Evolutionary conservation across 2,113 vertebrate genomes (phyloP).

Genomic region (Ictalurus punctatus): DNA sequence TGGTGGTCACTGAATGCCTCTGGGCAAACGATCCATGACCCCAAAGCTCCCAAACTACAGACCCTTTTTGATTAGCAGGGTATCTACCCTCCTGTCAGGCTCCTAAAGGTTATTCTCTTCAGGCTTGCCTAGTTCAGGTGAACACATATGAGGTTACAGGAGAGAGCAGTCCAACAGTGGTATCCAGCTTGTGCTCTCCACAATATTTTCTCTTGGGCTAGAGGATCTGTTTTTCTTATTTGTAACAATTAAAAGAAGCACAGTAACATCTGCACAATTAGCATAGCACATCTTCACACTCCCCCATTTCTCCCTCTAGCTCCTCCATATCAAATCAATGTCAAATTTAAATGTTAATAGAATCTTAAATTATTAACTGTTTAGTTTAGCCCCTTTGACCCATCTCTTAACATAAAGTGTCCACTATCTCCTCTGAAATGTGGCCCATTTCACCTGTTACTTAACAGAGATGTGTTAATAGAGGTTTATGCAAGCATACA

Average conservation of each 20-base stretch:
- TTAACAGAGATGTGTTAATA: slow-evolving; percentile 15
- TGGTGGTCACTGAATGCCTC: slow-evolving; percentile 64
- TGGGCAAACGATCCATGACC: slow-evolving; percentile 65
- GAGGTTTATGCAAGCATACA: neutral
- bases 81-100: slow-evolving; percentile 82
- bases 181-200: neutral
- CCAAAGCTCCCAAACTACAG: slow-evolving; percentile 33
- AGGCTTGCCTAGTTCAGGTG: slow-evolving; percentile 65
- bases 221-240: neutral
- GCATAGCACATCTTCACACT: slow-evolving; percentile 43
- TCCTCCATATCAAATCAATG: slow-evolving; percentile 73
- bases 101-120: slow-evolving; percentile 75
- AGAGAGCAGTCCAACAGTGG: neutral
- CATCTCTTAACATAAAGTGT: slow-evolving; percentile 61
- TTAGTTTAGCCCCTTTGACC: slow-evolving; percentile 71
- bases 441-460: slow-evolving; percentile 48
- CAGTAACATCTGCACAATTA: slow-evolving; percentile 51
- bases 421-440: slow-evolving; percentile 59
- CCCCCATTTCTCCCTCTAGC: slow-evolving; percentile 58
- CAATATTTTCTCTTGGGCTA: neutral
- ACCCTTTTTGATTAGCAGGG: slow-evolving; percentile 69
- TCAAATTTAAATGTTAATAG: slow-evolving; percentile 79
- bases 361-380: slow-evolving; percentile 75
- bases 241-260: neutral
- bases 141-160: slow-evolving; percentile 56